Conservation (phyloP, 2,888 invertebrate genomes). For the Saturnia pavonia region DNA sequence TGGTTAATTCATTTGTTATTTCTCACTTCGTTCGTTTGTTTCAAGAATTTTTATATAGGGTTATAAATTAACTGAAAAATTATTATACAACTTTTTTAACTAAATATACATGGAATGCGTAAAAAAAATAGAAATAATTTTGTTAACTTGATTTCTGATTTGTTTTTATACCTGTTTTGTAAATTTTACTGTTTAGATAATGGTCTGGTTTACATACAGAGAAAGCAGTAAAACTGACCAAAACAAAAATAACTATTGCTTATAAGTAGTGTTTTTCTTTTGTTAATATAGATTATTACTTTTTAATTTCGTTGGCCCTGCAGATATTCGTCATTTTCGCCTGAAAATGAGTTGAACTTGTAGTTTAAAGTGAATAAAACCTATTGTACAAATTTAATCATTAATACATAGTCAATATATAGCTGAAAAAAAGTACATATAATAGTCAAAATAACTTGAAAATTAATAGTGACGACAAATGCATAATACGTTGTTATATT, state of each 20-base stretch:
- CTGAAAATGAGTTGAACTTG: too few species aligned
- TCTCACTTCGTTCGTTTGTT: slow-evolving; percentile 53
- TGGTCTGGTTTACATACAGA: neutral
- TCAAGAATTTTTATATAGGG: slow-evolving; percentile 37
- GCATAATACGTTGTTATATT: too few species aligned
- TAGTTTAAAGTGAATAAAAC: too few species aligned
- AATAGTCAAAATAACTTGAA: too few species aligned
- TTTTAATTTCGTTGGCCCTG: neutral
- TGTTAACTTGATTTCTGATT: neutral
- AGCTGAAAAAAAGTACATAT: too few species aligned
- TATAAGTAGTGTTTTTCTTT: too few species aligned
- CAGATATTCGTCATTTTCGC: neutral
- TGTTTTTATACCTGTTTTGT: neutral
- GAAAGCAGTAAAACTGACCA: neutral
- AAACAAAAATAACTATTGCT: neutral
- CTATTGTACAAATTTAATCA: too few species aligned
- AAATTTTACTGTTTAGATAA: neutral
- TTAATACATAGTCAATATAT: too few species aligned
- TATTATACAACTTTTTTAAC: neutral
- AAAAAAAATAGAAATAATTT: neutral
- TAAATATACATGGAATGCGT: neutral
- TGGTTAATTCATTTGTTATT: slow-evolving; percentile 64
- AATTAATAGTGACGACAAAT: too few species aligned
- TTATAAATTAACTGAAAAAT: slow-evolving; percentile 3
- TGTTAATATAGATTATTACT: too few species aligned